Percentiles rank a stretch among this genome's conserved stretches.
These are phyloP conservation scores for Selene dorsalis DNA, from an alignment of 2,797 vertebrate species.

Conservation along the genomic window DNA sequence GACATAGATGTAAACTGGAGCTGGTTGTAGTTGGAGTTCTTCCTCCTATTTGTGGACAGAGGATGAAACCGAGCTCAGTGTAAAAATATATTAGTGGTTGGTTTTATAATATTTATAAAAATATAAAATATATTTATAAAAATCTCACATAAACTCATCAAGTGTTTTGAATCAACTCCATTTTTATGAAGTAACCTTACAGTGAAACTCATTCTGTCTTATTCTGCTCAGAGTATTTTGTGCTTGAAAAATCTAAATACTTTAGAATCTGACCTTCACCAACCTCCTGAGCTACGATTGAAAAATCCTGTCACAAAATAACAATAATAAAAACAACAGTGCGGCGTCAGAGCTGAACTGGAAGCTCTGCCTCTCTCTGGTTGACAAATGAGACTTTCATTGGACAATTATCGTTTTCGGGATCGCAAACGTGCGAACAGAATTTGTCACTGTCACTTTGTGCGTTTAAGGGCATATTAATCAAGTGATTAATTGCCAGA, in stretches of 20 bases:
- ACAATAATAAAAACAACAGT: conserved; percentile 18
- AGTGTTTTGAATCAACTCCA: not conserved
- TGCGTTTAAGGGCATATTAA: conserved; percentile 98
- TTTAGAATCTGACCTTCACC: too few species aligned
- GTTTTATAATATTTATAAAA: too few species aligned
- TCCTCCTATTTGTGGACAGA: not conserved
- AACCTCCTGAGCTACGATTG: not conserved
- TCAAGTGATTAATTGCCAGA: conserved; percentile 97
- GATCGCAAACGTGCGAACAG: conserved; percentile 81
- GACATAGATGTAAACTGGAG: not conserved
- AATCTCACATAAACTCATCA: too few species aligned
- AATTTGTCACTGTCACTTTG: conserved; percentile 90
- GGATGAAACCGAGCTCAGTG: not conserved
- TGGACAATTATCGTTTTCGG: conserved; percentile 86
- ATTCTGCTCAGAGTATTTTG: not conserved
- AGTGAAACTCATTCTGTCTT: not conserved
- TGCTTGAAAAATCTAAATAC: not conserved
- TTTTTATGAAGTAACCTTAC: not conserved
- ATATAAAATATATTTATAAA: too few species aligned
- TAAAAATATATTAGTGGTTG: not conserved
- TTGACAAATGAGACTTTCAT: conserved; percentile 85
- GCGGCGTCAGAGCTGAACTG: conserved; percentile 33
- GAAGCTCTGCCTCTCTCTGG: conserved; percentile 39
- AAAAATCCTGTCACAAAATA: not conserved
- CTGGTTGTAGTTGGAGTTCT: too few species aligned